phyloP scores from a whole-genome alignment of 2,888 invertebrate genomes.

The Plemyria rubiginata region DNA sequence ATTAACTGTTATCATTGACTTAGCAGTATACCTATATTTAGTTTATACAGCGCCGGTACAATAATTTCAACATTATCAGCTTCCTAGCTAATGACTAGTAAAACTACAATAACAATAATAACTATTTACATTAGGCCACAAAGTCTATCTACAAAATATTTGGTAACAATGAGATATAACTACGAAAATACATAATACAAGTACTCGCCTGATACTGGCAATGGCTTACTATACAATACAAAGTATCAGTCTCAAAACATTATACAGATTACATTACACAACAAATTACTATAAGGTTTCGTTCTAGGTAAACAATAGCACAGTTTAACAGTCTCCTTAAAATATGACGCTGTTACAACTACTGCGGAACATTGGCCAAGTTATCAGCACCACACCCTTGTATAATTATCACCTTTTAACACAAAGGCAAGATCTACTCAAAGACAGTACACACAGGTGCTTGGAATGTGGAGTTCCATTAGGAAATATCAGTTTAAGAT shows the following conservation, averaged over 20 bases:
- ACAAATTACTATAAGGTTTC: slow-evolving; percentile 60
- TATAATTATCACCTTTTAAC: slow-evolving; percentile 66
- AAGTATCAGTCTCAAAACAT: slow-evolving; percentile 78
- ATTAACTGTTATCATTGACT: slow-evolving; percentile 46
- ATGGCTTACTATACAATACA: slow-evolving; percentile 61
- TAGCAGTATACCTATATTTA: slow-evolving; percentile 48
- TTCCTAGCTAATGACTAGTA: slow-evolving; percentile 82
- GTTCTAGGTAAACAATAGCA: slow-evolving; percentile 60
- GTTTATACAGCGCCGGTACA: slow-evolving; percentile 52
- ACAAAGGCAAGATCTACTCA: slow-evolving; percentile 74
- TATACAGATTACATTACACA: slow-evolving; percentile 50
- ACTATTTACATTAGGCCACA: slow-evolving; percentile 58
- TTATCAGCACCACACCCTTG: slow-evolving; percentile 57
- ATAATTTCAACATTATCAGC: slow-evolving; percentile 62
- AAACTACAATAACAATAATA: slow-evolving; percentile 68
- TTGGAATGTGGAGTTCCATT: slow-evolving; percentile 82
- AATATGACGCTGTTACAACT: slow-evolving; percentile 56
- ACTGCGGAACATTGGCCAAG: slow-evolving; percentile 72
- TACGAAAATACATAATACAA: slow-evolving; percentile 76
- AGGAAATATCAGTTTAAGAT: slow-evolving; percentile 74
- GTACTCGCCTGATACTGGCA: slow-evolving; percentile 73
- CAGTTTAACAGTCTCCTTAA: slow-evolving; percentile 66
- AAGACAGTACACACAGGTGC: slow-evolving; percentile 74
- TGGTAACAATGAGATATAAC: slow-evolving; percentile 83
- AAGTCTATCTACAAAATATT: slow-evolving; percentile 80